Conservation (phyloP, 2,888 invertebrate genomes). For the Callyntrura guangdongensis region DNA sequence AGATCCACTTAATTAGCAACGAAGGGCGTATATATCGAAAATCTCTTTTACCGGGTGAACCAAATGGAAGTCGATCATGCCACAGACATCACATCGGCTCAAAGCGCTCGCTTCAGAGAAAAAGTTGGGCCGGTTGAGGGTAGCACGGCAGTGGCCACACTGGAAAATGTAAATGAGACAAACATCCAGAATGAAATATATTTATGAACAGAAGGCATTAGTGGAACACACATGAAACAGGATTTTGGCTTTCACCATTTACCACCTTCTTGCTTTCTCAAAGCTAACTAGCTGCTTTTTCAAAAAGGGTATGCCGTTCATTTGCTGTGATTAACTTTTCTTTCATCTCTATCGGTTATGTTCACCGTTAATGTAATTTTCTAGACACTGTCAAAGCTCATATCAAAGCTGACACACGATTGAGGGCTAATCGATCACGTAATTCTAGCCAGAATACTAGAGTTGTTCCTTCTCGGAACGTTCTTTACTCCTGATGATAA, state of each 20-base stretch:
- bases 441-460: too few species aligned
- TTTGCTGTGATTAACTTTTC: too few species aligned
- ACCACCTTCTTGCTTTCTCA: background rate
- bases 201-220: background rate
- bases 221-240: background rate
- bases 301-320: too few species aligned
- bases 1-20: slow-evolving; percentile 66
- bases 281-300: background rate
- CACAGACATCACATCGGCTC: slow-evolving; percentile 96
- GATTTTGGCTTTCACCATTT: background rate
- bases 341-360: too few species aligned
- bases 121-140: slow-evolving; percentile 94
- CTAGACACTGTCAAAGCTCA: background rate
- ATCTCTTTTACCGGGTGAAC: slow-evolving; percentile 95
- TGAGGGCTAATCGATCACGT: too few species aligned
- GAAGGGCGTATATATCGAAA: slow-evolving; percentile 86
- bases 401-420: too few species aligned
- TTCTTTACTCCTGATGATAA: too few species aligned
- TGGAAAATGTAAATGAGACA: slow-evolving; percentile 87
- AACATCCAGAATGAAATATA: background rate
- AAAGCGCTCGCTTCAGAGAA: slow-evolving; percentile 98
- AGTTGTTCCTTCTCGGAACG: too few species aligned
- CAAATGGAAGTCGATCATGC: slow-evolving; percentile 96
- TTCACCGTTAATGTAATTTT: background rate
- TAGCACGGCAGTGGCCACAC: slow-evolving; percentile 97